A percentile compares a stretch with the other conserved stretches of the same genome.
phyloP scores from a whole-genome alignment of 2,797 vertebrate species.

The Anguilla obscura region DNA sequence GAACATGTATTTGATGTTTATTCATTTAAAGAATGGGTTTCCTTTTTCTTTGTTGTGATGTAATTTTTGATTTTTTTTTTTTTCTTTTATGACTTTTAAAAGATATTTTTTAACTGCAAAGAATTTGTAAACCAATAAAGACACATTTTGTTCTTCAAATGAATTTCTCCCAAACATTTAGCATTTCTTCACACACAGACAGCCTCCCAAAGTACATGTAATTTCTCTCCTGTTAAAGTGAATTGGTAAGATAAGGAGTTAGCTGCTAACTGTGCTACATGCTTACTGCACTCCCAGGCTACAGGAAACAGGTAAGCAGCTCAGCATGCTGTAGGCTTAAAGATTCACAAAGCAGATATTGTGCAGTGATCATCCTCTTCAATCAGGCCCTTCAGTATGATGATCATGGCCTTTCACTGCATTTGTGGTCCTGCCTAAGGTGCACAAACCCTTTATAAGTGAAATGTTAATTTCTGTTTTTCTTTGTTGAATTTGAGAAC shows the following conservation, averaged over 20 bases:
- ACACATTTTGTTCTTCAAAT: not conserved
- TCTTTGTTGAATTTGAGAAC: not conserved
- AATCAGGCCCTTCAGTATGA: not conserved
- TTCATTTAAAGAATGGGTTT: too few relatives aligned
- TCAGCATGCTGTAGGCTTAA: not conserved
- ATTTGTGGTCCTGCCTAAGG: not conserved
- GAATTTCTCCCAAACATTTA: not conserved
- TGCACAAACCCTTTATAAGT: not conserved
- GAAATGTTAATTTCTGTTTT: not conserved
- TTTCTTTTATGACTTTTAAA: too few relatives aligned
- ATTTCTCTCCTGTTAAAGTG: not conserved
- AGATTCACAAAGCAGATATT: not conserved
- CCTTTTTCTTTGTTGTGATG: too few relatives aligned
- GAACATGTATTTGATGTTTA: too few relatives aligned
- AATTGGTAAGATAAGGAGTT: not conserved
- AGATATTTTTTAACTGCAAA: too few relatives aligned
- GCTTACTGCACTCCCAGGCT: not conserved
- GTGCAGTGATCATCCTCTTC: not conserved
- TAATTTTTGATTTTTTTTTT: too few relatives aligned
- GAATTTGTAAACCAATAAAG: too few relatives aligned
- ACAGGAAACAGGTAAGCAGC: not conserved
- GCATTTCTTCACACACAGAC: not conserved
- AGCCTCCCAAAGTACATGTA: not conserved
- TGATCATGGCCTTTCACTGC: not conserved
- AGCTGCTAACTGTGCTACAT: not conserved